phyloP scores from a whole-genome alignment of 2,113 vertebrate genomes.

The Eublepharis macularius region DNA sequence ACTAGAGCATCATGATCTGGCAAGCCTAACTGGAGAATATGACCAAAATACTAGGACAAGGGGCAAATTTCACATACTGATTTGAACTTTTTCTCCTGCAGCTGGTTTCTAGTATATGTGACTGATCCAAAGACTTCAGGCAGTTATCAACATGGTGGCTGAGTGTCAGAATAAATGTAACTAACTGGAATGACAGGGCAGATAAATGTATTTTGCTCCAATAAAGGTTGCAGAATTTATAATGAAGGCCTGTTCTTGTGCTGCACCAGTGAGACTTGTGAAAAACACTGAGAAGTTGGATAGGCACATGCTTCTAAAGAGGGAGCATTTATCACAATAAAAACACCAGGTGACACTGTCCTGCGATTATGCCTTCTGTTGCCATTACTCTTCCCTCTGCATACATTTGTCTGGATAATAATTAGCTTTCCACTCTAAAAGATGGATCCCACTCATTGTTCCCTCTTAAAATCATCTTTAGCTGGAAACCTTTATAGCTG shows the following conservation, averaged over 20 bases:
- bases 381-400: slow-evolving; percentile 62
- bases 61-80: background rate
- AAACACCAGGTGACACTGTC: slow-evolving; percentile 68
- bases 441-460: slow-evolving; percentile 57
- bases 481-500: slow-evolving; percentile 52
- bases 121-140: slow-evolving; percentile 54
- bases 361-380: slow-evolving; percentile 58
- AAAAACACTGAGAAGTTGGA: slow-evolving; percentile 68
- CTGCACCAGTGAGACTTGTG: slow-evolving; percentile 62
- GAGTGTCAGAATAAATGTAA: slow-evolving; percentile 72
- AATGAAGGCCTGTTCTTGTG: slow-evolving; percentile 72
- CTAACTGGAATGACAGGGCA: slow-evolving; percentile 70
- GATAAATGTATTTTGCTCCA: slow-evolving; percentile 69
- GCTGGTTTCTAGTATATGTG: slow-evolving; percentile 8
- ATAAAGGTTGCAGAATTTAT: slow-evolving; percentile 73
- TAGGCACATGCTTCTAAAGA: slow-evolving; percentile 54
- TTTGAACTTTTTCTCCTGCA: background rate
- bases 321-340: slow-evolving; percentile 70
- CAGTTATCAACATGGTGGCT: slow-evolving; percentile 68
- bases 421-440: slow-evolving; percentile 61
- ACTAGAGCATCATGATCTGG: background rate
- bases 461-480: slow-evolving; percentile 35
- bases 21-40: background rate
- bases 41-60: background rate
- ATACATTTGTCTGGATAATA: slow-evolving; percentile 63